These are phyloP conservation scores for Nymphalis io DNA, from an alignment of 1,140 invertebrate genomes.

Conservation along the genomic window DNA sequence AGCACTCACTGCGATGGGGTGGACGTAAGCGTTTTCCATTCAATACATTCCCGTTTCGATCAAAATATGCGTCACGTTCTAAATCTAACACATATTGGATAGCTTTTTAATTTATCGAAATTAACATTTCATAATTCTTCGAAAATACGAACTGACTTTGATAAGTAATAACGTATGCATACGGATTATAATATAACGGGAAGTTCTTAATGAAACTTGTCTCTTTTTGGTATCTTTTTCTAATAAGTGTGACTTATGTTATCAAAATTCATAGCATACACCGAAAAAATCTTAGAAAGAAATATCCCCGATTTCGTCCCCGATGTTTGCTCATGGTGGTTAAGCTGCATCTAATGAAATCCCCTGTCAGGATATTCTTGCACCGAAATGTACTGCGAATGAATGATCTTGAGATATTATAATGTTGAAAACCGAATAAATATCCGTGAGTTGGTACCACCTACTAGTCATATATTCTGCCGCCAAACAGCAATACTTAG, in stretches of 20 bases:
- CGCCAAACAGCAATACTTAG: too few relatives aligned
- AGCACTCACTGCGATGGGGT: constrained; percentile 60
- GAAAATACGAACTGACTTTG: background rate
- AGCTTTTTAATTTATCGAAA: background rate
- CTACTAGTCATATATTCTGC: too few relatives aligned
- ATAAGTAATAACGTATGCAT: too few relatives aligned
- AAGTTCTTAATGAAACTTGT: too few relatives aligned
- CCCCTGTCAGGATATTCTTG: constrained; percentile 75
- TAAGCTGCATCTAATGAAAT: constrained; percentile 81
- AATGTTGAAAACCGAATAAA: background rate
- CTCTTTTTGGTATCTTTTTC: too few relatives aligned
- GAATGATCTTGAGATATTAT: constrained; percentile 45
- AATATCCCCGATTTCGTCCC: constrained; percentile 69
- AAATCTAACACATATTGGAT: background rate
- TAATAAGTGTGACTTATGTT: background rate
- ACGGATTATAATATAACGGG: too few relatives aligned
- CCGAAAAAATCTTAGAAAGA: constrained; percentile 64
- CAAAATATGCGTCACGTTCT: background rate
- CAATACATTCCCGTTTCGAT: constrained; percentile 52
- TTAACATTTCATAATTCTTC: background rate
- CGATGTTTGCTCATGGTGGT: constrained; percentile 73
- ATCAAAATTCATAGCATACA: constrained; percentile 20
- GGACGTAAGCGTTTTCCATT: constrained; percentile 67
- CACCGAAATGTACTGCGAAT: constrained; percentile 54
- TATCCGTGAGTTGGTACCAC: too few relatives aligned